Percentiles rank a stretch among this genome's conserved stretches.
Conservation (phyloP, 2,888 invertebrate species). For the Ormia ochracea region DNA sequence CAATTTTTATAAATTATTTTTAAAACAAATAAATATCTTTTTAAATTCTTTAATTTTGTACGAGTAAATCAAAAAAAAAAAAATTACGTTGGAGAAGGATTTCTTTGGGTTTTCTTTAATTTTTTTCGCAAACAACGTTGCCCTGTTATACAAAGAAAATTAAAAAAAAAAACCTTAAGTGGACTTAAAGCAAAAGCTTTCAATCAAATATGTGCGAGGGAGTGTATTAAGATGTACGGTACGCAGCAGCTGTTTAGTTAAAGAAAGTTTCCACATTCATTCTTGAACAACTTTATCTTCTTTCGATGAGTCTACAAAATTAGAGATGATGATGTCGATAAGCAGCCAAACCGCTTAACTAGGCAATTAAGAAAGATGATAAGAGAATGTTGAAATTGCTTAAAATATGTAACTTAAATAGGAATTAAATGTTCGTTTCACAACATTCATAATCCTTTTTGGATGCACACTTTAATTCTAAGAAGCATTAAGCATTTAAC, state of each 20-base stretch:
- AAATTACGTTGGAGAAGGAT: too few relatives aligned
- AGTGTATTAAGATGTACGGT: background rate
- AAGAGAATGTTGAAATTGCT: conserved; percentile 19
- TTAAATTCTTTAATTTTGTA: too few relatives aligned
- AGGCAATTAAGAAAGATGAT: conserved; percentile 5
- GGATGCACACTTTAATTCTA: conserved; percentile 30
- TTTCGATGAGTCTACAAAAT: conserved; percentile 45
- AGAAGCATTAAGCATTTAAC: conserved; percentile 23
- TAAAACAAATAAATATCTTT: too few relatives aligned
- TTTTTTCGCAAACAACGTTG: too few relatives aligned
- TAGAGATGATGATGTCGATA: background rate
- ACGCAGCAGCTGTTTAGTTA: background rate
- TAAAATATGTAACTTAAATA: conserved; percentile 21
- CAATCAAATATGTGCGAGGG: background rate
- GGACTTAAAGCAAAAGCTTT: too few relatives aligned
- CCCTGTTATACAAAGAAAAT: too few relatives aligned
- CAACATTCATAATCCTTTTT: conserved; percentile 10
- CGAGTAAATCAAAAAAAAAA: too few relatives aligned
- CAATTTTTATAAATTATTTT: too few relatives aligned
- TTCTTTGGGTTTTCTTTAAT: too few relatives aligned
- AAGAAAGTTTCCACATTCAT: background rate
- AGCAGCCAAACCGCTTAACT: background rate
- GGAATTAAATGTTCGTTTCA: conserved; percentile 7
- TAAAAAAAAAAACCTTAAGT: background rate
- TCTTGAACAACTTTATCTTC: conserved; percentile 47